Evolutionary conservation across 2,888 invertebrate genomes (phyloP), one percentile per base, ranked within the genome.

Genomic region (Drosophila suboccidentalis): DNA sequence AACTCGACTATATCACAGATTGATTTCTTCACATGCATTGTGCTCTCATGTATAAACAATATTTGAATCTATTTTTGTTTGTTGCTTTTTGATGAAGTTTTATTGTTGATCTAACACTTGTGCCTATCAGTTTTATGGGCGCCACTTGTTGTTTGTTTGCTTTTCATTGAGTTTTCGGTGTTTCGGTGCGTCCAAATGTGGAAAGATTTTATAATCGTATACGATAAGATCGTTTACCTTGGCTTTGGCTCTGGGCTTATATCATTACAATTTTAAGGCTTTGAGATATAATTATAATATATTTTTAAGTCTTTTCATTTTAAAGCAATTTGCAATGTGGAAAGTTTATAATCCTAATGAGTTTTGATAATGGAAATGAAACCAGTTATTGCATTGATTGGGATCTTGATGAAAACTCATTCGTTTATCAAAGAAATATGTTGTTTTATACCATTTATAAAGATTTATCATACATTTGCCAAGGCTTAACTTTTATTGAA

Each of bases 21-120:
- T 69, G 46, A 62, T 74, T 74, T 70, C 65, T 22, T 26, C 60
- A 65, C 39, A 65, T 70, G 55, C 57, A 64, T 41, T 43, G 22
- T 65, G 22, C 10, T 51, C 10, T 51, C 2, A 29, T 29, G 29
- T 59, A 51, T 51, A 49, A 9, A 19, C 22, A 47, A 36, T 22
- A 34, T 41, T 17, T 36, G 26, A 41, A n/a, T 46, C 13, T 43
- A 36, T 43, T 32, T 71, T 47, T 54, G 29, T 51, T 50, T 38
- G 17, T 54, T 43, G 29, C 13, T 43, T 57, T 53, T 57, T 22
- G 32, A 60, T 63, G 10, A 46, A 63, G 55, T 68, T 72, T 60
- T 38, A 54, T 72, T 77, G 73, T 69, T 77, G 64, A 64, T 69
- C 38, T 44, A 53, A 77, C 78, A 73, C 69, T 76, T 61, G 54